Percentiles rank a stretch among this genome's conserved stretches.
These are phyloP conservation scores for Matsumyia berberina DNA, from an alignment of 2,888 invertebrate species.

Conservation along the genomic window DNA sequence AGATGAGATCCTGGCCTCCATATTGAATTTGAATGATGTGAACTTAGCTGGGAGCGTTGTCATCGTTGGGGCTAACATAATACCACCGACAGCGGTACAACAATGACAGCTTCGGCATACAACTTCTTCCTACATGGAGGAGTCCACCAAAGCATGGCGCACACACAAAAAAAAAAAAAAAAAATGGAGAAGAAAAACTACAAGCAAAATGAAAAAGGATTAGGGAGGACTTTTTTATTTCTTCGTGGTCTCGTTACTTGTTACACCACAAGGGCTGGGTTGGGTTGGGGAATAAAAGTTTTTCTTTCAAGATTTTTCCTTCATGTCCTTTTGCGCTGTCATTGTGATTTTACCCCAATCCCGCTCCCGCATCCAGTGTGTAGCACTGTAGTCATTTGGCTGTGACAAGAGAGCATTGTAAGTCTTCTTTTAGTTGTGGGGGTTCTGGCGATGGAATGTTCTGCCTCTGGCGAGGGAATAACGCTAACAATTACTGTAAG, in stretches of 20 bases:
- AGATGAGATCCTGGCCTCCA: slow-evolving; percentile 53
- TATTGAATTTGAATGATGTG: slow-evolving; percentile 74
- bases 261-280: slow-evolving; percentile 51
- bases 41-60: slow-evolving; percentile 48
- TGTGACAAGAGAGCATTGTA: slow-evolving; percentile 69
- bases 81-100: slow-evolving; percentile 61
- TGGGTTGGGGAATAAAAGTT: slow-evolving; percentile 41
- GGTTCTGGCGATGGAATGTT: slow-evolving; percentile 42
- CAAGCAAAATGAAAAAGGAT: slow-evolving; percentile 45
- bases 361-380: slow-evolving; percentile 32
- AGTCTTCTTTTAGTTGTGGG: slow-evolving; percentile 46
- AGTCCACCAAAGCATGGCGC: slow-evolving; percentile 46
- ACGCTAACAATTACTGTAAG: slow-evolving; percentile 75
- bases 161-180: slow-evolving; percentile 9
- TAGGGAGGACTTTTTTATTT: slow-evolving; percentile 58
- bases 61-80: slow-evolving; percentile 50
- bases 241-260: slow-evolving; percentile 69
- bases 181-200: not conserved
- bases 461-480: slow-evolving; percentile 70
- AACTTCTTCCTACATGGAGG: slow-evolving; percentile 55
- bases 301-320: slow-evolving; percentile 32
- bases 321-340: slow-evolving; percentile 54
- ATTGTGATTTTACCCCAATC: slow-evolving; percentile 61
- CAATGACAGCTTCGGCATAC: slow-evolving; percentile 62
- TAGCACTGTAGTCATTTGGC: slow-evolving; percentile 68